Evolutionary conservation across 2,888 invertebrate species (phyloP).

Genomic region (Tetropium fuscum): DNA sequence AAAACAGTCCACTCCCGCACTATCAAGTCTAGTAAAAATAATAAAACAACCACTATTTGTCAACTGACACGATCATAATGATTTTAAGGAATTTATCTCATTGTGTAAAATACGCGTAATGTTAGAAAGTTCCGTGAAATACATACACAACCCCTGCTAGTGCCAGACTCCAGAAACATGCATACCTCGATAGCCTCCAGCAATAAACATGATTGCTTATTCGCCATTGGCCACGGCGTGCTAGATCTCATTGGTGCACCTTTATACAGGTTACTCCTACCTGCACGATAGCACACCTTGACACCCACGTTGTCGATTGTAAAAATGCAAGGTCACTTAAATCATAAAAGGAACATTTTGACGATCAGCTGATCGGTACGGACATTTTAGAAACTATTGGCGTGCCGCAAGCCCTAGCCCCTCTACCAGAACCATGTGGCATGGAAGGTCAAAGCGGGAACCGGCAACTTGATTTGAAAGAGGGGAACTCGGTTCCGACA

Average conservation of each 20-base stretch:
- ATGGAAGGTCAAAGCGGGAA: constrained; percentile 27
- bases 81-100: constrained; percentile 5
- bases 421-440: constrained; percentile 25
- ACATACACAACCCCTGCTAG: constrained; percentile 61
- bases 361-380: constrained; percentile 55
- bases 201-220: constrained; percentile 62
- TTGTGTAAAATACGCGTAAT: constrained; percentile 35
- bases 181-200: constrained; percentile 61
- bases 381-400: constrained; percentile 50
- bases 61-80: constrained; percentile 12
- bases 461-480: constrained; percentile 23
- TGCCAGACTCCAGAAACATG: constrained; percentile 60
- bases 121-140: constrained; percentile 45
- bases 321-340: constrained; percentile 36
- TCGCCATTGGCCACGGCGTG: constrained; percentile 64
- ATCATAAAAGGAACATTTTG: constrained; percentile 18
- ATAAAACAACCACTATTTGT: constrained; percentile 27
- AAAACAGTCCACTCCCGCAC: constrained; percentile 31
- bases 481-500: constrained; percentile 17
- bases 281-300: constrained; percentile 54
- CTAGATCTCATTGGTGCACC: constrained; percentile 64
- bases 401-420: constrained; percentile 23
- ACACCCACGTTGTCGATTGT: constrained; percentile 37
- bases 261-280: constrained; percentile 65
- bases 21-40: constrained; percentile 34